phyloP scores from a whole-genome alignment of 2,888 invertebrate genomes.

The Margaritifera margaritifera region DNA sequence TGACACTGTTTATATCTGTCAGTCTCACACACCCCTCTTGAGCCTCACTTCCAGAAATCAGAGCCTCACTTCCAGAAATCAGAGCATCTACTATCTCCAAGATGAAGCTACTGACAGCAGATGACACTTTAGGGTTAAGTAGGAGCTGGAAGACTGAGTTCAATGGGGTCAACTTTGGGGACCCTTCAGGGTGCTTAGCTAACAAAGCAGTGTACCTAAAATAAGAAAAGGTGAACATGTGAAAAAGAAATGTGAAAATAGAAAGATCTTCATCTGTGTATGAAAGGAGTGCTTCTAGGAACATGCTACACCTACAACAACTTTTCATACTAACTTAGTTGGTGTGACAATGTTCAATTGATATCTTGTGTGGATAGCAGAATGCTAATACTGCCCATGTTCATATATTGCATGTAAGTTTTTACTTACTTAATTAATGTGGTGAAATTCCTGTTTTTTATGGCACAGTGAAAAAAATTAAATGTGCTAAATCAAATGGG shows the following conservation, averaged over 20 bases:
- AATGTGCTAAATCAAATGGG: no score
- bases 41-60: no score
- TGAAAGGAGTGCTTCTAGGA: background rate
- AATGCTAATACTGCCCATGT: no score
- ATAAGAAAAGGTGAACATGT: conserved; percentile 17
- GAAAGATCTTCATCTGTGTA: conserved; percentile 1
- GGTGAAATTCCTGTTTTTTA: no score
- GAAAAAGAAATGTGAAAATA: conserved; percentile 2
- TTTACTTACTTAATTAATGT: no score
- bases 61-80: conserved; percentile 49
- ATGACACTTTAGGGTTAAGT: conserved; percentile 80
- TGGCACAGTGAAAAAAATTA: no score
- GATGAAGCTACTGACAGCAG: conserved; percentile 76
- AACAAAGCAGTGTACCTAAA: conserved; percentile 81
- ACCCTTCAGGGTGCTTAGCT: conserved; percentile 75
- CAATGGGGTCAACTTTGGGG: conserved; percentile 77
- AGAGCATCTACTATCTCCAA: conserved; percentile 69
- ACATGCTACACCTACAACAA: background rate
- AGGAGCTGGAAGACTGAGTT: conserved; percentile 82
- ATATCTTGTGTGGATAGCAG: no score
- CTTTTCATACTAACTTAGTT: no score
- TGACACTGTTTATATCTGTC: no score
- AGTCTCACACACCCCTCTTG: no score
- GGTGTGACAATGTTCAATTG: no score
- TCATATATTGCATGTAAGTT: no score